Conservation (phyloP, 2,888 invertebrate species). For the Eretmocerus hayati region DNA sequence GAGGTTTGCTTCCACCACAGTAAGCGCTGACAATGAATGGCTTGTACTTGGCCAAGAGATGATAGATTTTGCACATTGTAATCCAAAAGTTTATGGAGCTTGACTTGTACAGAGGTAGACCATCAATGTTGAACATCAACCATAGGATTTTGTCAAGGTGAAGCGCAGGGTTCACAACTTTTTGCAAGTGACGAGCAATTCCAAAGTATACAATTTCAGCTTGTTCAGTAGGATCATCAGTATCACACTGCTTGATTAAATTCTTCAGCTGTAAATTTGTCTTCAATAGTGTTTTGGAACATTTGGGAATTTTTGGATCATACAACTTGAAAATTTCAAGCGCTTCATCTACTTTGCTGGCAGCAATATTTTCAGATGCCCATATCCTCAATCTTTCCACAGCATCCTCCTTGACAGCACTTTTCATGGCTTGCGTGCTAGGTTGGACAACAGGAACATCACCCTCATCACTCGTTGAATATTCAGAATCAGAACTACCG, state of each 20-base stretch:
- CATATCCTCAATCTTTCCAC: neutral
- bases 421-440: no score
- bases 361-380: neutral
- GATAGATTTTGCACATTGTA: neutral
- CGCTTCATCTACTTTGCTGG: neutral
- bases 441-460: no score
- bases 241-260: neutral
- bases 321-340: neutral
- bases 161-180: neutral
- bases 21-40: no score
- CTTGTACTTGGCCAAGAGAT: neutral
- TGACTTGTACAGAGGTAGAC: neutral
- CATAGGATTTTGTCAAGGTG: neutral
- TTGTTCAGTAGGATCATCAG: neutral
- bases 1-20: no score
- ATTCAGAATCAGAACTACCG: no score
- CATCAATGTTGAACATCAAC: neutral
- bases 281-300: neutral
- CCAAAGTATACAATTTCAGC: neutral
- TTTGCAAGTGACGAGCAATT: neutral
- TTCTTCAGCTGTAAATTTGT: neutral
- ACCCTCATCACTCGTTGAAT: neutral
- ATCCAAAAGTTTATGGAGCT: neutral
- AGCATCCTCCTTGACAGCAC: neutral
- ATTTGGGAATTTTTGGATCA: neutral